A percentile compares a stretch with the other conserved stretches of the same genome.
These are phyloP conservation scores for Trachelus troglodyta DNA, from an alignment of 2,888 invertebrate genomes.

Conservation along the genomic window DNA sequence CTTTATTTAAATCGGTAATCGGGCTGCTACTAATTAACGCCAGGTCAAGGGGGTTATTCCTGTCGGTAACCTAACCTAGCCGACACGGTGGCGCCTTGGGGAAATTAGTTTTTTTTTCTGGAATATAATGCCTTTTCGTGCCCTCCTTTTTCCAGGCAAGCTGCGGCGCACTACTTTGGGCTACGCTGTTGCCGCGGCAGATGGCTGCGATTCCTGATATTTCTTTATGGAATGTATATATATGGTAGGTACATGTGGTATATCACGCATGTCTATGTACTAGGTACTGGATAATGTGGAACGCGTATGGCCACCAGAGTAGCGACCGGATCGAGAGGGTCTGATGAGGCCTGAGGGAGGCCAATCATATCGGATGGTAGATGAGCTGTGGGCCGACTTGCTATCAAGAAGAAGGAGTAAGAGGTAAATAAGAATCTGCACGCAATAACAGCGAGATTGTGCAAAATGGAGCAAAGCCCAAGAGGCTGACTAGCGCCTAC, in stretches of 20 bases:
- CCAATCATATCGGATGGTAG: slow-evolving; percentile 24
- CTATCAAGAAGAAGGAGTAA: slow-evolving; percentile 8
- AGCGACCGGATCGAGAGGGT: slow-evolving; percentile 34
- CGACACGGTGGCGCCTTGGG: slow-evolving; percentile 19
- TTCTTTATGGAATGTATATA: slow-evolving; percentile 18
- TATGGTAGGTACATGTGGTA: slow-evolving; percentile 26
- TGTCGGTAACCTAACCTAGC: not conserved
- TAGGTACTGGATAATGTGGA: slow-evolving; percentile 14
- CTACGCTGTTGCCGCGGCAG: not conserved
- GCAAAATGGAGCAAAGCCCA: slow-evolving; percentile 35
- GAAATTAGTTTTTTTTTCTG: slow-evolving; percentile 17
- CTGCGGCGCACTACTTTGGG: not conserved
- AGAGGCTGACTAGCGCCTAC: slow-evolving; percentile 30
- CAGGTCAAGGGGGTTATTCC: slow-evolving; percentile 13
- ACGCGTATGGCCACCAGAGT: slow-evolving; percentile 47
- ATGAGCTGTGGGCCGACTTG: slow-evolving; percentile 14
- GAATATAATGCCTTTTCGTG: slow-evolving; percentile 17
- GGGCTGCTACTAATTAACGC: slow-evolving; percentile 22
- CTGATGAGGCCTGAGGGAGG: slow-evolving; percentile 24
- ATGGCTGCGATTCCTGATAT: slow-evolving; percentile 10
- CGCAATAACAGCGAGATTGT: slow-evolving; percentile 39
- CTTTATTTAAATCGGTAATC: slow-evolving; percentile 26
- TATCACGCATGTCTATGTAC: slow-evolving; percentile 8
- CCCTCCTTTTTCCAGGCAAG: slow-evolving; percentile 10
- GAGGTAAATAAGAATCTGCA: slow-evolving; percentile 30